Percentiles rank a stretch among this genome's conserved stretches.
Evolutionary conservation across 2,888 invertebrate species (phyloP).

Genomic region (Apomyelois bistriatella): DNA sequence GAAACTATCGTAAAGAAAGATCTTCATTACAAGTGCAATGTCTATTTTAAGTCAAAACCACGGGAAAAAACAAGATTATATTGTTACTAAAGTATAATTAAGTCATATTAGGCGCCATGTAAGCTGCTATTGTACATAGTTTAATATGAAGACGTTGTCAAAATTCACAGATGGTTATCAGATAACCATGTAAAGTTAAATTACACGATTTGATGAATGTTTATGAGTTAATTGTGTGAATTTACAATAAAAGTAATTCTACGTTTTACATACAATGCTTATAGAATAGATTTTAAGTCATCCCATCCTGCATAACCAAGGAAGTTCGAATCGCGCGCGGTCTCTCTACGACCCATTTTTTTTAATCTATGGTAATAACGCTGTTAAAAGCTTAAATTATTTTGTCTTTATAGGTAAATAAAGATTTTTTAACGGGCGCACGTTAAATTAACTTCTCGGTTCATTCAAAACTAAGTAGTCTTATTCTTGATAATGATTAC

Average conservation of each 20-base stretch:
- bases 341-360: no score
- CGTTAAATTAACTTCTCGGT: no score
- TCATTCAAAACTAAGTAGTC: no score
- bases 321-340: no score
- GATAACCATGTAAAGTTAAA: not conserved
- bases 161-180: not conserved
- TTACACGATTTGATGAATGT: not conserved
- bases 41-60: conserved; percentile 9
- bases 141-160: not conserved
- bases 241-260: not conserved
- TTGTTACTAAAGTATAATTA: not conserved
- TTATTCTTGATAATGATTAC: no score
- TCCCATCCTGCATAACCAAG: no score
- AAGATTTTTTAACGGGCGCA: no score
- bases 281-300: no score
- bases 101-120: not conserved
- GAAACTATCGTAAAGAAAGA: conserved; percentile 7
- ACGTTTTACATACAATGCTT: no score
- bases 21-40: conserved; percentile 8
- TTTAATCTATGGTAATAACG: no score
- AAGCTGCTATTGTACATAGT: not conserved
- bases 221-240: not conserved
- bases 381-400: no score
- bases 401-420: no score
- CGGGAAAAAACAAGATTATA: not conserved